Base-by-base conservation (phyloP, 2,797 vertebrate genomes). In the Scleropages formosus region DNA sequence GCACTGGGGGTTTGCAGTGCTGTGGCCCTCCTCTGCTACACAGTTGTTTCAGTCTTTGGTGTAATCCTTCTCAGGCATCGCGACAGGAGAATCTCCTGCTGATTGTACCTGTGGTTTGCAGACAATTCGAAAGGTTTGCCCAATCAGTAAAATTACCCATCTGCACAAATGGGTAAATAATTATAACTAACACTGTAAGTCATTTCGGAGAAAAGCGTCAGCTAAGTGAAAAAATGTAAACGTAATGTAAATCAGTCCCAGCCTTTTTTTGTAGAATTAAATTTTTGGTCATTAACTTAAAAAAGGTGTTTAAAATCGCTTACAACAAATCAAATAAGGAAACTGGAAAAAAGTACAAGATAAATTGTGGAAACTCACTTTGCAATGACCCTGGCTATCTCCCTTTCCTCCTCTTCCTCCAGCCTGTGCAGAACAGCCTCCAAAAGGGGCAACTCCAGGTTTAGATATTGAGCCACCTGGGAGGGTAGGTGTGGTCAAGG, bases 401-500 rank as follows among this genome's bases (percentile, higher is more conserved):
- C 93, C 80, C 83, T 88, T 78, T 87, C 85, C 72, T 97, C 96
- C 70, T 96, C 94, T 47, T 98, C 91, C 67, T 89, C 85, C 80
- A 98, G 87, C 81, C 90, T 92, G 74, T 89, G 87, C 13, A 98
- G 87, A 82, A 98, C 91, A 0, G 90, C 91, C 78, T 96, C 91
- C 87, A 98, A 86, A 78, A 97, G 89, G 0, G 94, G 90, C 78
- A 95, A 89, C 73, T 96, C 94, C 84, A 97, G 88, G 71, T 94
- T 94, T 77, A 98, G 89, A 74, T 98, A 98, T 79, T 96, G 95
- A 72, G 97, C 96, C 53, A 98, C 96, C 97, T 98, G 80, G 9
- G 1, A 64, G 47, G 13, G 66, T 4, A 0, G 64, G 58, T 20
- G 0, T 20, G 69, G 16, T 13, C 26, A 22, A 13, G 44, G 31